Conservation (phyloP, 2,888 invertebrate species). For the Philereme vetulata region DNA sequence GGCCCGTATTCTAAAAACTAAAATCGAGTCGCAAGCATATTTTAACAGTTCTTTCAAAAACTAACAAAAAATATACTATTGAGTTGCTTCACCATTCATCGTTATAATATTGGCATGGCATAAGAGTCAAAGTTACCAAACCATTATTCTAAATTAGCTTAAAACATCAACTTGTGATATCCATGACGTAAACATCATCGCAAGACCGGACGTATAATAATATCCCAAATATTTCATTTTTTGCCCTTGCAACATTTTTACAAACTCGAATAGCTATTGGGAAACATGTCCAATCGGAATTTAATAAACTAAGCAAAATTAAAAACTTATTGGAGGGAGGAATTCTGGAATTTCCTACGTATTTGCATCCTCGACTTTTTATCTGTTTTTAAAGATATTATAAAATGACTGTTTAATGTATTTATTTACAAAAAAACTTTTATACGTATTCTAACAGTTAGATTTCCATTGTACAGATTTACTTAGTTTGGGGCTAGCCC, state of each 20-base stretch:
- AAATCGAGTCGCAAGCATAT: no score
- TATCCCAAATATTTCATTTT: conserved; percentile 37
- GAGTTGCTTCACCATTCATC: no score
- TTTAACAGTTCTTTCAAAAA: no score
- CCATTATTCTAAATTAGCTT: not conserved
- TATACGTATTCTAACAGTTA: no score
- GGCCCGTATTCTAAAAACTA: no score
- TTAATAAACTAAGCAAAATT: conserved; percentile 43
- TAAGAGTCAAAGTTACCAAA: not conserved
- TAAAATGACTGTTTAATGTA: no score
- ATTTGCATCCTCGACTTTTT: conserved; percentile 22
- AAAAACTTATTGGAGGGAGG: conserved; percentile 35
- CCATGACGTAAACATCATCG: conserved; percentile 24
- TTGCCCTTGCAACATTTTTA: conserved; percentile 38
- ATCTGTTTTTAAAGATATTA: conserved; percentile 8
- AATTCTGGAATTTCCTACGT: conserved; percentile 34
- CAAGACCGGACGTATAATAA: conserved; percentile 30
- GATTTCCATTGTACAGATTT: no score
- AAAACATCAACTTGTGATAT: not conserved
- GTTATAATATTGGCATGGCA: no score
- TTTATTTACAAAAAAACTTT: no score
- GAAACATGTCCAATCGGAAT: conserved; percentile 41
- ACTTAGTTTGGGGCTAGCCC: no score
- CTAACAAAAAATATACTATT: no score
- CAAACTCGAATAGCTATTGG: conserved; percentile 33